A percentile compares a stretch with the other conserved stretches of the same genome.
Conservation (phyloP, 2,797 vertebrate genomes). For the Phylloscopus collybita region DNA sequence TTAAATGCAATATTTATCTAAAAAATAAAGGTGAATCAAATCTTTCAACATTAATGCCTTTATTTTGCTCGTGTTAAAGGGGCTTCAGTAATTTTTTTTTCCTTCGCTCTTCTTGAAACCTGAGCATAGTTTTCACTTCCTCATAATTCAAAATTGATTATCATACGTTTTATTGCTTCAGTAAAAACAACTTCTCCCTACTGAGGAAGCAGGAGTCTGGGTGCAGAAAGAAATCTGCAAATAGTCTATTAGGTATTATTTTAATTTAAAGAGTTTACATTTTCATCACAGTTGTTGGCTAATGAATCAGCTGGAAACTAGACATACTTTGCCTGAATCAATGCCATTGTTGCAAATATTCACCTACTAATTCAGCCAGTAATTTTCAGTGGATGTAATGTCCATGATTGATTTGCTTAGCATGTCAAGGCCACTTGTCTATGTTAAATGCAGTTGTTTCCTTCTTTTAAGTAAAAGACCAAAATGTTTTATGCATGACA, state of each 20-base stretch:
- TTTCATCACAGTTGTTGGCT: background rate
- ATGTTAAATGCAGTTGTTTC: background rate
- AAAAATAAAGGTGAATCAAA: background rate
- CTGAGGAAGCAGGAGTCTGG: background rate
- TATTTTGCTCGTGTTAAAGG: background rate
- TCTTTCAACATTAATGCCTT: background rate
- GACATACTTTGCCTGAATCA: background rate
- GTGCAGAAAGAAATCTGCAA: background rate
- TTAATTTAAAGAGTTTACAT: background rate
- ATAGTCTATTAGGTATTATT: background rate
- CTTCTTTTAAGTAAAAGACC: background rate
- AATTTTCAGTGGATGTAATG: background rate
- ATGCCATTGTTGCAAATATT: background rate
- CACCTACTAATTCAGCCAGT: constrained; percentile 8
- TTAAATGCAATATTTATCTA: background rate
- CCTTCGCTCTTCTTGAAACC: background rate
- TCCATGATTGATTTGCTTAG: background rate
- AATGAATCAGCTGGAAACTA: constrained; percentile 25
- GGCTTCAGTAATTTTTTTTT: background rate
- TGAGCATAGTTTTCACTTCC: background rate
- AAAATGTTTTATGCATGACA: background rate
- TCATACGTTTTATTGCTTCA: background rate
- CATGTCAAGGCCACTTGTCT: background rate
- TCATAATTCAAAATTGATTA: background rate
- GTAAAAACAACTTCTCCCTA: background rate